Evolutionary conservation across 2,888 invertebrate genomes (phyloP), one percentile per base, ranked within the genome.

Genomic region (Thera britannica): DNA sequence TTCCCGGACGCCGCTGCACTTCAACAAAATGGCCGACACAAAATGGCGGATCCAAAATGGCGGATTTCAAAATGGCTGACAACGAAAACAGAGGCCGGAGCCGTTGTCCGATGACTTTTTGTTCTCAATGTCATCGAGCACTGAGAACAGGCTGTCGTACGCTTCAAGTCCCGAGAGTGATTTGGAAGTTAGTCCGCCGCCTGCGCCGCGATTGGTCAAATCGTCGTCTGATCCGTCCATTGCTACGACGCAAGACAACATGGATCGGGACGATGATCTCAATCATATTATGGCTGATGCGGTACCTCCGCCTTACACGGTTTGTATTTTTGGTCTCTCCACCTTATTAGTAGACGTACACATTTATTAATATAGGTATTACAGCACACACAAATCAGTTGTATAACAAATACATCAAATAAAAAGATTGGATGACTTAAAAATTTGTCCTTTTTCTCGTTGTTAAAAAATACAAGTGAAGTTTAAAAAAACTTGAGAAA

Each of bases 91-190:
- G 98, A 98, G 98, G 88, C 98, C 98, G 89, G 98, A 99, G 94
- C 97, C 98, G 89, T 95, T 99, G 89, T 98, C 98, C 83, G 99
- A 99, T 94, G 99, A 99, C 95, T 98, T 99, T 96, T 96, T 99
- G 87, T 99, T 99, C 95, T 99, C 99, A 87, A 98, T 99, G 98
- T 98, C 98, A 79, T 97, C 97, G 85, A 92, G 91, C 77, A 94
- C 92, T 44, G 94, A 94, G 86, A 96, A 98, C 89, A 97, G 98
- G 87, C 95, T 98, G 79, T 98, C 98, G 85, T 98, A 98, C 93
- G 98, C 98, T 76, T 98, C 98, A 85, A 98, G 98, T 87, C 98
- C 98, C 75, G 98, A 99, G 94, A 98, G 98, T 87, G 99, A 99
- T 93, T 95, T 98, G 90, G 94, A 94, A 86, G 92, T 93, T 62